Base-by-base conservation (phyloP, 2,888 invertebrate species). In the Phengaris alcon region DNA sequence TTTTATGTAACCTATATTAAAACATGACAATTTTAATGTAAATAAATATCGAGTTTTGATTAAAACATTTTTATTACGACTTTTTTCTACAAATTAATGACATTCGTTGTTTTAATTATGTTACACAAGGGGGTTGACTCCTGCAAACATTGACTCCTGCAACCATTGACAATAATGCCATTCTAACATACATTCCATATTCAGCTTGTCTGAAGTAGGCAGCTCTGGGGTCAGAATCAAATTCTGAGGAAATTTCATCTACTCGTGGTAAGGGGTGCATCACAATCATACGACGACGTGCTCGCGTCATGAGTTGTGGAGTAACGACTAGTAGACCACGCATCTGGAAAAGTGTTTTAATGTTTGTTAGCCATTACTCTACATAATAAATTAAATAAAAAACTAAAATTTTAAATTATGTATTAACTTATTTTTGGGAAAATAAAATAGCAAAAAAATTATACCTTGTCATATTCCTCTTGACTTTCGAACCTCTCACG, bases 131-230 rank as follows among this genome's bases (percentile, higher is more conserved):
- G 92, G 93, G 78, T 93, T 93, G 12, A 90, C 89, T 74, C 97
- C 98, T 13, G 98, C 94, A 3, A 99, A 96, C 95, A 98, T 97
- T 1, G 98, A 96, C 22, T n/a, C 97, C 98, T 13, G 98, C 94
- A 3, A 99, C 96, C 95, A 98, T 97, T 1, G 98, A 96, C 22
- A 99, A 93, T 2, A 99, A 93, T 0, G 99, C 99, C 99, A 99
- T 99, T 74, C 99, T 95, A 22, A 99, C 98, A 85, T 98, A 99
- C 96, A 99, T 97, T 79, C 99, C 99, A 85, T 98, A 97, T 88
- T 99, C 98, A 0, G 98, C 99, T 91, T 99, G 99, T 35, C 99
- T 95, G 95, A 99, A 99, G 91, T 99, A 99, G 0, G 99, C 99
- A 0, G 99, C 99, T 74, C 99, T 94, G 0, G 98, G 98, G 91